phyloP scores from a whole-genome alignment of 2,797 vertebrate species.

The Parauchenoglanis punctatus region DNA sequence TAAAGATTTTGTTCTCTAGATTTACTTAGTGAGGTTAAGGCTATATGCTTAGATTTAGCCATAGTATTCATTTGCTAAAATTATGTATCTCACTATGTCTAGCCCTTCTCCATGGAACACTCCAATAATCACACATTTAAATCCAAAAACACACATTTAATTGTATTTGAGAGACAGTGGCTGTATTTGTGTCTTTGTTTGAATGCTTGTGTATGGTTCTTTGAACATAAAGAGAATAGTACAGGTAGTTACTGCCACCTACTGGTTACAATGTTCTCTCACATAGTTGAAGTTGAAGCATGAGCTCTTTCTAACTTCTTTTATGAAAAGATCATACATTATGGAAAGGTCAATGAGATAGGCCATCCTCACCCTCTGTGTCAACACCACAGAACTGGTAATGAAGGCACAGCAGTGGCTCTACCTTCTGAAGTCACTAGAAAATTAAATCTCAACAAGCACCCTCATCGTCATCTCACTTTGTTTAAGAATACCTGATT shows the following conservation, averaged over 20 bases:
- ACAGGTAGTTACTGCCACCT: constrained; percentile 69
- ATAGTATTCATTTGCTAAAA: background rate
- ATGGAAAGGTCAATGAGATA: background rate
- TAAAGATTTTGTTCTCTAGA: background rate
- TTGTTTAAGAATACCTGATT: background rate
- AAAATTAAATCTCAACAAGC: background rate
- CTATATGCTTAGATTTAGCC: no score
- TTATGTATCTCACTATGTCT: background rate
- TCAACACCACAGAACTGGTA: background rate
- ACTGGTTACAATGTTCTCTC: constrained; percentile 44
- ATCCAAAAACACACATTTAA: constrained; percentile 31
- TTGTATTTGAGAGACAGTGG: constrained; percentile 38
- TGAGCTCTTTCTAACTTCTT: background rate
- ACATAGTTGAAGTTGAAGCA: constrained; percentile 28
- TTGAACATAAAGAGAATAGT: constrained; percentile 29
- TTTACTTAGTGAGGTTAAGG: no score
- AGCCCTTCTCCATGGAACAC: background rate
- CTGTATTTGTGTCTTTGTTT: constrained; percentile 40
- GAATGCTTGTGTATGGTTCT: constrained; percentile 23
- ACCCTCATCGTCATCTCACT: background rate
- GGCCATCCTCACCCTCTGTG: no score
- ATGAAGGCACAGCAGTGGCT: background rate
- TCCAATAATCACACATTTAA: background rate
- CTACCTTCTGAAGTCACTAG: background rate
- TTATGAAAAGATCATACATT: background rate